phyloP scores from a whole-genome alignment of 2,888 invertebrate species.

The Lucinisca nassula region DNA sequence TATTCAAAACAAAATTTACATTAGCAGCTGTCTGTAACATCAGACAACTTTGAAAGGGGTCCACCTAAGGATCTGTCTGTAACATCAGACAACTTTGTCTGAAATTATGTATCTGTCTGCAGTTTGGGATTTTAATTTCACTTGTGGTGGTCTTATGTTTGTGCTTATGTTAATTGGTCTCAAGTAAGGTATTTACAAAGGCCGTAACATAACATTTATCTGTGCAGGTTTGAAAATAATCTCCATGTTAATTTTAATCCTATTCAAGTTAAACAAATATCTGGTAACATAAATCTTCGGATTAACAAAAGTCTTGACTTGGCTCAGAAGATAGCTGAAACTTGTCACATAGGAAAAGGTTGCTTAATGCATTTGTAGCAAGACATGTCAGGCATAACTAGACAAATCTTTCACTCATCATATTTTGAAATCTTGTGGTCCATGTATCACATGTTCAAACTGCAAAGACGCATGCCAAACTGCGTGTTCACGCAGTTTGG shows the following conservation, averaged over 20 bases:
- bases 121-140: constrained; percentile 7
- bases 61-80: too few relatives aligned
- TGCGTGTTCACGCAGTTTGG: too few relatives aligned
- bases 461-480: too few relatives aligned
- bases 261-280: constrained; percentile 12
- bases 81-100: too few relatives aligned
- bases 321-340: not conserved
- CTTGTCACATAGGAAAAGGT: too few relatives aligned
- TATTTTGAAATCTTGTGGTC: too few relatives aligned
- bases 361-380: too few relatives aligned
- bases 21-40: not conserved
- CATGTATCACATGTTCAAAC: too few relatives aligned
- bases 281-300: not conserved
- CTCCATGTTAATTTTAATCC: constrained; percentile 14
- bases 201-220: not conserved
- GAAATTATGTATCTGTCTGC: not conserved
- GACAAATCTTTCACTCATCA: too few relatives aligned
- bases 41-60: not conserved
- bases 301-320: not conserved
- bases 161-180: not conserved
- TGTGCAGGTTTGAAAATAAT: not conserved
- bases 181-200: not conserved
- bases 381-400: too few relatives aligned
- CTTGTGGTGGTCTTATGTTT: not conserved
- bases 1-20: not conserved